A percentile compares a stretch with the other conserved stretches of the same genome.
Evolutionary conservation across 2,888 invertebrate genomes (phyloP).

Genomic region (Hirtodrosophila histrioides): DNA sequence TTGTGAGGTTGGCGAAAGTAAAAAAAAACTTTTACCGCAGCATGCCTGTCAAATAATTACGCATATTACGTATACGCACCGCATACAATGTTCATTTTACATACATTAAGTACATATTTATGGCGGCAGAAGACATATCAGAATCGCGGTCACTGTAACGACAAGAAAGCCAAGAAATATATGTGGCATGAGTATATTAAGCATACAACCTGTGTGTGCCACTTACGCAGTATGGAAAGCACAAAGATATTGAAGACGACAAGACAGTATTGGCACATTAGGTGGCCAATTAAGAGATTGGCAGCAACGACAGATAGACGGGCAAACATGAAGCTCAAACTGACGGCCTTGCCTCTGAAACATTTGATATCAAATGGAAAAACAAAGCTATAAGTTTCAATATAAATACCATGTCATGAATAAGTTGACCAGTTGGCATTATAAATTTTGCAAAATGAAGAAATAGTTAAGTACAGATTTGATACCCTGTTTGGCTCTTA

Average conservation of each 20-base stretch:
- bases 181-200: not conserved
- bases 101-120: conserved; percentile 1
- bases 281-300: conserved; percentile 26
- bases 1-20: conserved; percentile 11
- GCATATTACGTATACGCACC: conserved; percentile 37
- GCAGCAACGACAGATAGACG: conserved; percentile 20
- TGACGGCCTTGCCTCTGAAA: conserved; percentile 37
- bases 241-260: conserved; percentile 27
- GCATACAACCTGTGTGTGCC: not conserved
- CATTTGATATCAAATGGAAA: not conserved
- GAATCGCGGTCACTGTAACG: conserved; percentile 6
- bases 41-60: conserved; percentile 43
- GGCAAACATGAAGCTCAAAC: conserved; percentile 10
- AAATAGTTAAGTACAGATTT: not conserved
- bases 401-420: too few species aligned
- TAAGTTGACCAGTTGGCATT: too few species aligned
- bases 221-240: conserved; percentile 13
- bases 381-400: not conserved
- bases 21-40: conserved; percentile 39
- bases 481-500: conserved; percentile 8
- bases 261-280: conserved; percentile 23
- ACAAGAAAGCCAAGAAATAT: too few species aligned
- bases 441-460: too few species aligned
- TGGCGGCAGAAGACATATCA: not conserved
- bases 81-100: not conserved